These are phyloP conservation scores for Stichodactyla mertensii DNA, from an alignment of 64 coral and sea anemone genomes.

Conservation along the genomic window DNA sequence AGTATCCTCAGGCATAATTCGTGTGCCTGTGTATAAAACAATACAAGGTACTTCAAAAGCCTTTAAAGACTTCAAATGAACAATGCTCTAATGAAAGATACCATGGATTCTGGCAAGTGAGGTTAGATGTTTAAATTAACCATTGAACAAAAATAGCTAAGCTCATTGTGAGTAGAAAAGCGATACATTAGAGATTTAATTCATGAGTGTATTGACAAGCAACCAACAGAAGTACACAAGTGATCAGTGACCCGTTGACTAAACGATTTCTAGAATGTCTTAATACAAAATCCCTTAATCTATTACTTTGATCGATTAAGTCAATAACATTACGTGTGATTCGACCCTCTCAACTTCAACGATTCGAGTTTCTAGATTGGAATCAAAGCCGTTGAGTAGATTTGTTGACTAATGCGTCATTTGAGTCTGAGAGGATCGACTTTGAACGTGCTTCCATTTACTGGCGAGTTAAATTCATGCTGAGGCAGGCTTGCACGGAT, in stretches of 20 bases:
- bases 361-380: neutral
- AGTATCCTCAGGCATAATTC: neutral
- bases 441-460: slow-evolving; percentile 12
- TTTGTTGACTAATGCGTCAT: neutral
- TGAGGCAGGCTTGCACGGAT: slow-evolving; percentile 16
- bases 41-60: neutral
- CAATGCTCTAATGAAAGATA: neutral
- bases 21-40: neutral
- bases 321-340: slow-evolving; percentile 19
- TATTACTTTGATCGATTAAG: neutral
- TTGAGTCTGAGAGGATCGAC: neutral
- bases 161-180: neutral
- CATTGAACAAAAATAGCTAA: neutral
- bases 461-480: slow-evolving; percentile 8
- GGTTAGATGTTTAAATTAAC: neutral
- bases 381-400: slow-evolving; percentile 11
- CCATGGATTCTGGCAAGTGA: neutral
- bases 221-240: neutral
- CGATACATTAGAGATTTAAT: neutral
- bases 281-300: slow-evolving; percentile 5
- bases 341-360: neutral
- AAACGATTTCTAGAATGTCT: slow-evolving; percentile 9
- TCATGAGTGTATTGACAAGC: neutral
- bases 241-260: neutral
- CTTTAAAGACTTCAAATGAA: neutral